phyloP scores from a whole-genome alignment of 2,888 invertebrate genomes.

The Nemurella pictetii region DNA sequence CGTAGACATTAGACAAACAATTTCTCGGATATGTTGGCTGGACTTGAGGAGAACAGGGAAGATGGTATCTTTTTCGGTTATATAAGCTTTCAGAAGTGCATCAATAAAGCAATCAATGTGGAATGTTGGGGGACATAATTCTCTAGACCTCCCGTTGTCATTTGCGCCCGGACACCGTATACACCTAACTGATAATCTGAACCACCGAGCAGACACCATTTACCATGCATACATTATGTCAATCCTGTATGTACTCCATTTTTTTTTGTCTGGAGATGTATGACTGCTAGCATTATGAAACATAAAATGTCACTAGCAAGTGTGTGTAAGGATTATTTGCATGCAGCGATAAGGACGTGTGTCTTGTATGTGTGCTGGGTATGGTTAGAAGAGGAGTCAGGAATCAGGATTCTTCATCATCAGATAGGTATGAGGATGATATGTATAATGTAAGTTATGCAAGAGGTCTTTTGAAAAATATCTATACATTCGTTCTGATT shows the following conservation, averaged over 20 bases:
- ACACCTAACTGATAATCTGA: background rate
- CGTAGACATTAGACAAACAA: background rate
- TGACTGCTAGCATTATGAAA: background rate
- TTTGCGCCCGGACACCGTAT: background rate
- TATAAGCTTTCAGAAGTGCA: background rate
- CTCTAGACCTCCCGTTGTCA: background rate
- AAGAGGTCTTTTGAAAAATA: background rate
- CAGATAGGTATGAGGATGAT: background rate
- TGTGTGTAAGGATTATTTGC: background rate
- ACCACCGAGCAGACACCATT: background rate
- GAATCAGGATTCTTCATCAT: background rate
- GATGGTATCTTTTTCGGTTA: background rate
- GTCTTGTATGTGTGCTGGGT: background rate
- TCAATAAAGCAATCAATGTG: background rate
- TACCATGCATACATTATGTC: background rate
- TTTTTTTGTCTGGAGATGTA: background rate
- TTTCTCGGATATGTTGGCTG: background rate
- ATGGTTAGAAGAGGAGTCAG: background rate
- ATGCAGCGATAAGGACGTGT: background rate
- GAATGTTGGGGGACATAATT: background rate
- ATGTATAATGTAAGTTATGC: background rate
- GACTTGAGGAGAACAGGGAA: background rate
- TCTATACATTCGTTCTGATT: background rate
- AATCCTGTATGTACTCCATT: background rate
- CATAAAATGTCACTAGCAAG: background rate